Base-by-base conservation (phyloP, 1,140 invertebrate genomes). In the Drosophila subobscura region DNA sequence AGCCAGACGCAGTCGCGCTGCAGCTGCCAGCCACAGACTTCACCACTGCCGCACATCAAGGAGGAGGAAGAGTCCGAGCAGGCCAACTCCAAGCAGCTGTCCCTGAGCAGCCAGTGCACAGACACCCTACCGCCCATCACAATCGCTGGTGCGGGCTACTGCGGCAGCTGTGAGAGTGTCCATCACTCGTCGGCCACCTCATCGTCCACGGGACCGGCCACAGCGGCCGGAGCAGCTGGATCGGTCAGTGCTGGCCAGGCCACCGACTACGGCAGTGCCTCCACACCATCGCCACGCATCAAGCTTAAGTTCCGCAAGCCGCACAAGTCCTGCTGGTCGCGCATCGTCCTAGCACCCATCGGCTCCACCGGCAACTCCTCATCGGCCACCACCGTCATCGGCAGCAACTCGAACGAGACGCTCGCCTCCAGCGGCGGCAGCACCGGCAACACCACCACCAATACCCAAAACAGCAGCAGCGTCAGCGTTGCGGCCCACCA, bases 61-160 rank as follows among this genome's bases (percentile, higher is more conserved):
- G 93, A 94, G 77, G 93, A 94, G 71, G 92, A 92, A 73, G 93
- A 94, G 80, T 93, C 93, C 50, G 93, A 94, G 52, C 93, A 93
- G 66, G 92, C 70, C 92, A 92, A 90, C 91, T 91, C 91, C 85
- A 91, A 91, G 79, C 92, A 61, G 74, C 77, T 49, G 59, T 88
- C 72, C 8, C 7, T 51, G 54, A 75, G n/a, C 50, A 22, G 5
- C 56, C 73, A 20, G 29, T 55, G 29, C 33, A 12, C 33, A 12
- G 49, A 83, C 42, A 40, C 57, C 16, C 33, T 67, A 27, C 81
- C 70, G 22, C 74, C 78, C 66, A 91, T 80, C 54, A 85, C 77
- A 74, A 72, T 81, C 72, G 66, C 72, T 75, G 75, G 57, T 23
- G 40, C 65, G 40, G 53, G 67, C 22, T 76, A 81, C 41, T 90